Evolutionary conservation across 2,888 invertebrate species (phyloP).

Genomic region (Helobdella robusta): DNA sequence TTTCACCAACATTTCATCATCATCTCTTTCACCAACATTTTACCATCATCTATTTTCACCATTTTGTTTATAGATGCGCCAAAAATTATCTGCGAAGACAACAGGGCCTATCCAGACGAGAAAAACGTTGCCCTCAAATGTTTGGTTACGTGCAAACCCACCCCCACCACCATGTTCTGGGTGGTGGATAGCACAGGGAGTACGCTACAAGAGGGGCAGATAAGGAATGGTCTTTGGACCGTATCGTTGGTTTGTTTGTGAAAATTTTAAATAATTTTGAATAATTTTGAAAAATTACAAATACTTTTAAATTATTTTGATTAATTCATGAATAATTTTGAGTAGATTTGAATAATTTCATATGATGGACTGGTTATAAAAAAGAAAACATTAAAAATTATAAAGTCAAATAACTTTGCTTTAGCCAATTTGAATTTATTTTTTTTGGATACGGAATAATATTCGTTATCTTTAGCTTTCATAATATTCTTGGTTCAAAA

Average conservation of each 20-base stretch:
- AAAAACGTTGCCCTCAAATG: slow-evolving; percentile 12
- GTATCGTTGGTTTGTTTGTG: neutral
- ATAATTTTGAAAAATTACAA: neutral
- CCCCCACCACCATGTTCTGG: slow-evolving; percentile 22
- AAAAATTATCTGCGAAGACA: slow-evolving; percentile 12
- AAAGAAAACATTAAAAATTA: no score
- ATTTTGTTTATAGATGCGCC: slow-evolving; percentile 16
- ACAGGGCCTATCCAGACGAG: neutral
- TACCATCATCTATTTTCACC: neutral
- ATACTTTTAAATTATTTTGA: neutral
- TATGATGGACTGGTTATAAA: no score
- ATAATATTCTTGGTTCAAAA: no score
- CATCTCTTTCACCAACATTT: neutral
- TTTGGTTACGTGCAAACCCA: slow-evolving; percentile 11
- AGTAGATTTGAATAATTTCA: no score
- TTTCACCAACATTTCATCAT: neutral
- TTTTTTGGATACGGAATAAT: no score
- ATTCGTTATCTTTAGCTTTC: no score
- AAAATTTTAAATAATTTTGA: neutral
- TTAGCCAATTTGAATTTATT: no score
- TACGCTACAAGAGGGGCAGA: slow-evolving; percentile 20
- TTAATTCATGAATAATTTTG: no score
- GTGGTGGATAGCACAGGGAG: slow-evolving; percentile 19
- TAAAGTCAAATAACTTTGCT: no score
- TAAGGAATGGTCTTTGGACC: slow-evolving; percentile 24